Conservation (phyloP, 2,888 invertebrate species). For the Smittia sp. region DNA sequence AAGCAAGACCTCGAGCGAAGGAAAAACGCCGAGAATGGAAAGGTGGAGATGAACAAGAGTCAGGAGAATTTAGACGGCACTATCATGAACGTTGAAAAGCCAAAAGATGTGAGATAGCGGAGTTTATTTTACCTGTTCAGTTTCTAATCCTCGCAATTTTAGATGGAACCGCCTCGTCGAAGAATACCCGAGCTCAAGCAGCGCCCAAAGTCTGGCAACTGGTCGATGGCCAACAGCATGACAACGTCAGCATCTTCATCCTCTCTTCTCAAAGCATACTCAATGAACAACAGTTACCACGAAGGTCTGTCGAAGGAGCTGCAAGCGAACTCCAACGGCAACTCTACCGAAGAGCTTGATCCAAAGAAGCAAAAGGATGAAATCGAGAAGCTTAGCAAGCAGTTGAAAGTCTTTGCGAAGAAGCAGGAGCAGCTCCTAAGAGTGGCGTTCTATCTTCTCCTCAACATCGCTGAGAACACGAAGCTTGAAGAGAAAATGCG, state of each 20-base stretch:
- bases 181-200: conserved; percentile 71
- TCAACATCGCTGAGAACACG: conserved; percentile 94
- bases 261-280: conserved; percentile 58
- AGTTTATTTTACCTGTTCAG: not conserved
- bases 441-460: conserved; percentile 86
- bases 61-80: conserved; percentile 51
- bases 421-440: conserved; percentile 91
- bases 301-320: conserved; percentile 57
- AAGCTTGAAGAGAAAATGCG: conserved; percentile 97
- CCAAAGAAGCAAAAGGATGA: conserved; percentile 62
- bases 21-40: conserved; percentile 51
- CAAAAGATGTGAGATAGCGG: conserved; percentile 53
- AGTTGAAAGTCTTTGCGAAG: conserved; percentile 75
- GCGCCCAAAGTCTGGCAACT: conserved; percentile 74
- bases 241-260: conserved; percentile 46
- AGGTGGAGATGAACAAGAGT: conserved; percentile 43
- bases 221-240: conserved; percentile 56
- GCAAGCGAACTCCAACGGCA: conserved; percentile 41
- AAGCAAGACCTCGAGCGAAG: conserved; percentile 67
- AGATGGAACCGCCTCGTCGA: conserved; percentile 64
- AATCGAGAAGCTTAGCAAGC: conserved; percentile 73
- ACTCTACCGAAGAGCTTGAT: conserved; percentile 50
- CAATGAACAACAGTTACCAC: conserved; percentile 67
- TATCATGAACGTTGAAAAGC: conserved; percentile 54
- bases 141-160: conserved; percentile 8